Base-by-base conservation (phyloP, 2,797 vertebrate genomes). In the Pyrocephalus nanus region DNA sequence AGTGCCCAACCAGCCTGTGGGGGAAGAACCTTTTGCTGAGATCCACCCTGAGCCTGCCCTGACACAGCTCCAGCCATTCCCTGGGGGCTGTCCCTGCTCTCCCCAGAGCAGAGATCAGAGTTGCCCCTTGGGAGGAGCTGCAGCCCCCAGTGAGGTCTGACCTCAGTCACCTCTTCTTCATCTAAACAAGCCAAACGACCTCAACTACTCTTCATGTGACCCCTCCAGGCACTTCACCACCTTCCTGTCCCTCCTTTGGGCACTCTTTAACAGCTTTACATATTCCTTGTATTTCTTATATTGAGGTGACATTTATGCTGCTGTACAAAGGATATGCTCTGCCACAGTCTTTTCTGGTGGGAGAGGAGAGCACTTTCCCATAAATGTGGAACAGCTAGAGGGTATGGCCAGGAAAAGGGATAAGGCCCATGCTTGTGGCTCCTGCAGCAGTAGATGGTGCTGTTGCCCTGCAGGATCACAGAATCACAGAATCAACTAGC, bases 381-480 rank as follows among this genome's bases (percentile, higher is more conserved):
- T 1, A 42, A 43, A 2, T 17, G 6, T 12, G 45, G 16, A 30
- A 51, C 42, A 45, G 30, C 36, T n/a, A 10, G 8, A 14, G 48
- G 20, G 13, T 10, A 13, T 3, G 42, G 4, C 16, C 67, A n/a
- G 55, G n/a, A 8, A 5, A 8, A 58, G 53, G 51, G 21, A 38
- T 29, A 9, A 7, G 17, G 20, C 8, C 6, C 23, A 3, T 0
- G 15, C 51, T 21, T 14, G n/a, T 36, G 15, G 38, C 8, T 34
- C 38, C 26, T 2, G 48, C 1, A 60, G 73, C 93, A 80, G 76
- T 25, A 96, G 95, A 69, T 94, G 93, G 96, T 88, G 96, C 95
- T 96, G 73, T 93, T 94, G 65, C 12, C 8, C 80, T 62, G 61
- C 17, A 25, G 32, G 61, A 57, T 15, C 14, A 26, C 23, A 50